Evolutionary conservation across 1,140 invertebrate genomes (phyloP).

Genomic region (Drosophila persimilis): DNA sequence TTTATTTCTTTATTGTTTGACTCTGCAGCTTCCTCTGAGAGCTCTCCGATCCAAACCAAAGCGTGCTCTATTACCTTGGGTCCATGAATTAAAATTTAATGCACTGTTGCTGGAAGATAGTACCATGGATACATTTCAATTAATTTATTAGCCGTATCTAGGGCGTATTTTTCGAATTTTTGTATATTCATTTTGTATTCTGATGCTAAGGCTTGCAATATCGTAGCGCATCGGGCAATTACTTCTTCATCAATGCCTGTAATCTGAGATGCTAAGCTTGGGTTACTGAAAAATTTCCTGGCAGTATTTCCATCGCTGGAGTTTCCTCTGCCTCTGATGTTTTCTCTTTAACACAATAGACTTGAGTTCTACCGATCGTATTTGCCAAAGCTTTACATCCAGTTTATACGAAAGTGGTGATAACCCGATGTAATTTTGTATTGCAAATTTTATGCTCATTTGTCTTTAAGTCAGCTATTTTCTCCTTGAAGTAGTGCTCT

Average conservation of each 20-base stretch:
- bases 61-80: slow-evolving; percentile 10
- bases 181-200: slow-evolving; percentile 14
- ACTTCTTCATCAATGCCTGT: slow-evolving; percentile 28
- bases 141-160: slow-evolving; percentile 8
- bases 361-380: background rate
- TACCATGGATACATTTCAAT: slow-evolving; percentile 8
- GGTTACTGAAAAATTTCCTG: slow-evolving; percentile 14
- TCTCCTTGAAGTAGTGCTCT: slow-evolving; percentile 8
- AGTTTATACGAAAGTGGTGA: too few relatives aligned
- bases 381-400: background rate
- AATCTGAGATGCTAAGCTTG: slow-evolving; percentile 16
- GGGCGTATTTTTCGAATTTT: slow-evolving; percentile 20
- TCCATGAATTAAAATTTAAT: slow-evolving; percentile 10
- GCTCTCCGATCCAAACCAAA: slow-evolving; percentile 16
- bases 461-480: slow-evolving; percentile 1
- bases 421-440: too few relatives aligned
- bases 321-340: slow-evolving; percentile 5
- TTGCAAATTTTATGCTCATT: slow-evolving; percentile 3
- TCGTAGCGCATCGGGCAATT: slow-evolving; percentile 22
- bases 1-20: background rate
- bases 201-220: slow-evolving; percentile 28
- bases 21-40: slow-evolving; percentile 30
- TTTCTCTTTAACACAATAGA: slow-evolving; percentile 1
- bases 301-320: slow-evolving; percentile 23
- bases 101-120: slow-evolving; percentile 15